Evolutionary conservation across 1,140 invertebrate genomes (phyloP), one percentile per base, ranked within the genome.

Genomic region (Chironomus tepperi): DNA sequence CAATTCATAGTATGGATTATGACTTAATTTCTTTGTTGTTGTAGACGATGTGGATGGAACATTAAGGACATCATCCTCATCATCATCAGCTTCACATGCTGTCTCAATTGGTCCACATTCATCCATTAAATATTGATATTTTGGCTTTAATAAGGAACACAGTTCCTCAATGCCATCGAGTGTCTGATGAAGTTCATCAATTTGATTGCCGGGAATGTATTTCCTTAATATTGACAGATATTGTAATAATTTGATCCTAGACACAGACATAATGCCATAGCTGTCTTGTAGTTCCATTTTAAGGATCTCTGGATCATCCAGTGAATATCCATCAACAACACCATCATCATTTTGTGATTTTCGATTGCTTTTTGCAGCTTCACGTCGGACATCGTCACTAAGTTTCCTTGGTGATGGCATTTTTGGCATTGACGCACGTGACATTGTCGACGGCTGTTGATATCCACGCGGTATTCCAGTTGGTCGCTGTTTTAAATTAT

Each of bases 121-220:
- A 75, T 81, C 78, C 15, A 79, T 72, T 0, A 81, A 79, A 67
- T 79, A 77, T 65, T 80, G 76, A 16, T 79, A 78, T 75, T 82
- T 80, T 0, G 80, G 75, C 75, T 81, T 79, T 15, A 82, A 76
- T 65, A 82, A 79, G 57, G 78, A 78, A 74, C 81, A 80, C 43
- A 84, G 77, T 76, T 85, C 83, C 73, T 84, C 81, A 12, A 85
- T 83, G 9, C 83, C 83, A 75, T 83, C 83, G 3, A 85, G 74
- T 0, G 83, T 80, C 16, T 81, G 79, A 15, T 76, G 77, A 0
- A 82, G 77, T 75, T 83, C 81, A 57, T 81, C 77, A 42, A 78
- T 78, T 18, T 75, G 74, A 21, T 74, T 74, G 15, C 43, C 16
- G 72, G 77, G 75, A 34, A 83, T 77, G 75, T 81, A 79, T 34